A percentile compares a stretch with the other conserved stretches of the same genome.
Conservation (phyloP, 2,797 vertebrate species). For the Mastacembelus armatus region DNA sequence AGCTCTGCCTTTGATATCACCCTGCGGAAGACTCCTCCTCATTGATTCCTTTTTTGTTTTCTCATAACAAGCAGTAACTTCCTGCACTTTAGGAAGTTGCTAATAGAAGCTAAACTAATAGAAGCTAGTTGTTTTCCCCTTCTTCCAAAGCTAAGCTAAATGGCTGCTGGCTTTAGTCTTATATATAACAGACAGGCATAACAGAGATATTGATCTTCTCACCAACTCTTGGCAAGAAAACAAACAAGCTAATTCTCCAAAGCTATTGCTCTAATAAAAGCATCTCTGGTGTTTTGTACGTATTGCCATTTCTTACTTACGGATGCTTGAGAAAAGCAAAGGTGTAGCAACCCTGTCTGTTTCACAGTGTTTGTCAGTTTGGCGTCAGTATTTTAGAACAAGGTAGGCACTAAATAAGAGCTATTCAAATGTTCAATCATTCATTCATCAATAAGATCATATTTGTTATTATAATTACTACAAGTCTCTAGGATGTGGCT, state of each 20-base stretch:
- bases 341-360: background rate
- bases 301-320: background rate
- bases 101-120: too few species aligned
- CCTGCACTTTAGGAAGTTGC: too few species aligned
- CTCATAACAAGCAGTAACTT: too few species aligned
- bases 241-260: background rate
- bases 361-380: background rate
- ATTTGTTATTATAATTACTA: constrained; percentile 20
- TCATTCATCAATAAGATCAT: constrained; percentile 27
- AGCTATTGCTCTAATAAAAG: background rate
- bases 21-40: too few species aligned
- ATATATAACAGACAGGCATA: background rate
- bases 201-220: background rate
- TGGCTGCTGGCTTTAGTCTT: background rate
- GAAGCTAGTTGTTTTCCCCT: background rate
- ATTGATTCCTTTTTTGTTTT: too few species aligned
- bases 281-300: background rate
- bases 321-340: background rate
- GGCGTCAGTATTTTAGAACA: background rate
- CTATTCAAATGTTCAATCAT: constrained; percentile 20
- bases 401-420: constrained; percentile 6
- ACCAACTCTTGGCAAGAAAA: background rate
- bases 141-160: background rate
- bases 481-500: background rate
- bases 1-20: too few species aligned